A percentile compares a stretch with the other conserved stretches of the same genome.
These are phyloP conservation scores for Corythornis vintsioides DNA, from an alignment of 2,113 vertebrate genomes.

Conservation along the genomic window DNA sequence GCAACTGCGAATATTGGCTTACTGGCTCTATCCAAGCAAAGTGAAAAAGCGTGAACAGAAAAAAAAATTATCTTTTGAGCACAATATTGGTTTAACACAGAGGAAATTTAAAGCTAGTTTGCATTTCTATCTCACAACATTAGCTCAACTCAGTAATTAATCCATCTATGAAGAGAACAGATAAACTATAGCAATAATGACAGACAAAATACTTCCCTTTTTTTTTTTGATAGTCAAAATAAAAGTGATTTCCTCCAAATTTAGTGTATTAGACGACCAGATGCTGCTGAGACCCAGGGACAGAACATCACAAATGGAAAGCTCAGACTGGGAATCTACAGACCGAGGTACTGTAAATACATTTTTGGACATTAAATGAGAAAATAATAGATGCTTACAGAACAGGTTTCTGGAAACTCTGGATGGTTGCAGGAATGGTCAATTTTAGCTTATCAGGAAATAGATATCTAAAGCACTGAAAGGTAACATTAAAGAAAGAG, in stretches of 20 bases:
- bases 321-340: background rate
- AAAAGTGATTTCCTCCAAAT: background rate
- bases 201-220: background rate
- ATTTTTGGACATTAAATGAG: slow-evolving; percentile 3
- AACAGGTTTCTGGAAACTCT: slow-evolving; percentile 43
- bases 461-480: background rate
- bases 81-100: background rate
- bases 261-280: background rate
- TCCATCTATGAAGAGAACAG: background rate
- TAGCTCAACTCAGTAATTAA: background rate
- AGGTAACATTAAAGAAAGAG: slow-evolving; percentile 12
- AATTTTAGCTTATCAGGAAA: slow-evolving; percentile 53
- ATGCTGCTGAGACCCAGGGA: background rate
- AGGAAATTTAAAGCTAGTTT: background rate
- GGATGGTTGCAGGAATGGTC: slow-evolving; percentile 20
- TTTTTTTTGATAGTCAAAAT: background rate
- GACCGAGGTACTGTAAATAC: background rate
- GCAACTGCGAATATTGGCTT: background rate
- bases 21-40: background rate
- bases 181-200: background rate
- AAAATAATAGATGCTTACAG: slow-evolving; percentile 11
- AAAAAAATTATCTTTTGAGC: background rate
- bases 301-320: background rate
- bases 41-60: background rate
- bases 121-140: background rate